A percentile compares a stretch with the other conserved stretches of the same genome.
Conservation (phyloP, 2,888 invertebrate species). For the Trissolcus japonicus region DNA sequence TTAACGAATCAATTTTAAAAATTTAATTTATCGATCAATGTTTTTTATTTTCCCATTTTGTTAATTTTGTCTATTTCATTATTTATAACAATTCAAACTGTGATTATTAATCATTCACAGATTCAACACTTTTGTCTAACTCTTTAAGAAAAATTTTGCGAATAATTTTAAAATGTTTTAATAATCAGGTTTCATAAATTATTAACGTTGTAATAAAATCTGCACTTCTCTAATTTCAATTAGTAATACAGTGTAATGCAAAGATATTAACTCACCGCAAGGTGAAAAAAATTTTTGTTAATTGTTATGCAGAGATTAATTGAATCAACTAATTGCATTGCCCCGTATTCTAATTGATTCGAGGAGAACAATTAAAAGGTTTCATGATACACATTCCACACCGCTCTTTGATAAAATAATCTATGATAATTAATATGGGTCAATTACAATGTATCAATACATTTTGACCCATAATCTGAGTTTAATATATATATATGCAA, state of each 20-base stretch:
- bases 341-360: neutral
- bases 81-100: no score
- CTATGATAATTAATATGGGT: neutral
- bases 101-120: no score
- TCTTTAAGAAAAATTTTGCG: neutral
- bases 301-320: neutral
- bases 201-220: constrained; percentile 18
- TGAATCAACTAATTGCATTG: constrained; percentile 3
- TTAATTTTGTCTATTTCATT: no score
- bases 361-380: constrained; percentile 6
- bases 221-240: constrained; percentile 14
- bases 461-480: no score
- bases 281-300: neutral
- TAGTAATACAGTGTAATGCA: constrained; percentile 12
- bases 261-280: no score
- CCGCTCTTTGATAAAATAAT: neutral
- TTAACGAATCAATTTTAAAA: no score
- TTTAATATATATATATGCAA: no score
- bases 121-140: no score
- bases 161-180: constrained; percentile 13
- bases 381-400: constrained; percentile 10
- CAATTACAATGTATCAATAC: neutral
- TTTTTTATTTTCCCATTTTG: no score
- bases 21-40: no score
- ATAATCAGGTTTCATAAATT: constrained; percentile 37